Evolutionary conservation across 2,113 vertebrate species (phyloP).

Genomic region (Pyxicephalus adspersus): DNA sequence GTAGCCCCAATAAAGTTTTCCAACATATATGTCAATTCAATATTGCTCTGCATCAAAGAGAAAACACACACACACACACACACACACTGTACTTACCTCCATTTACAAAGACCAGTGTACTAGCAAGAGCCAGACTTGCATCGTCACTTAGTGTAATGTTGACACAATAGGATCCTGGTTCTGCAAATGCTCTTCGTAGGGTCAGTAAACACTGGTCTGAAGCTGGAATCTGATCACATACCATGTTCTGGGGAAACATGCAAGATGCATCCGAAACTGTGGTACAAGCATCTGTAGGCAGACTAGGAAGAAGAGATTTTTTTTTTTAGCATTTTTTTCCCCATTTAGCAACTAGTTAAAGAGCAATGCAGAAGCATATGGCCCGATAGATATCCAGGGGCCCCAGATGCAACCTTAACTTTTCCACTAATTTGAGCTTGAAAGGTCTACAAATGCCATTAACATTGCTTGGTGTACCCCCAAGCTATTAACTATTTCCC

Average conservation of each 20-base stretch:
- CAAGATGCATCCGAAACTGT: conserved; percentile 83
- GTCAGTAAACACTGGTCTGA: conserved; percentile 74
- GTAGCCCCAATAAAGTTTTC: no score
- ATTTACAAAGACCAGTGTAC: conserved; percentile 79
- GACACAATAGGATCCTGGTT: conserved; percentile 87
- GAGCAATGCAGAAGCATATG: neutral
- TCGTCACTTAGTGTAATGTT: conserved; percentile 87
- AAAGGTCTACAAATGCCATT: no score
- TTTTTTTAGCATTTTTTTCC: neutral
- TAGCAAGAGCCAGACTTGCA: conserved; percentile 79
- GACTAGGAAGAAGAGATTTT: conserved; percentile 64
- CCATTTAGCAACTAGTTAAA: neutral
- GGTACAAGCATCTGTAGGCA: conserved; percentile 88
- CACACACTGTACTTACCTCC: conserved; percentile 66
- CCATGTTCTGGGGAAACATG: conserved; percentile 67
- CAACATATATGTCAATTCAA: neutral
- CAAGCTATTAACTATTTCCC: no score
- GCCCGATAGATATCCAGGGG: no score
- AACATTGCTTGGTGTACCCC: no score
- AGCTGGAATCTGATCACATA: conserved; percentile 74
- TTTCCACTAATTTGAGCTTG: no score
- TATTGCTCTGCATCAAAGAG: neutral
- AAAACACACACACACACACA: fast-evolving
- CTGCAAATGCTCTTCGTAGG: conserved; percentile 78
- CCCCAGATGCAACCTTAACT: no score